These are phyloP conservation scores for Porites rus DNA, from an alignment of 92 coral and sea anemone species.

Conservation along the genomic window DNA sequence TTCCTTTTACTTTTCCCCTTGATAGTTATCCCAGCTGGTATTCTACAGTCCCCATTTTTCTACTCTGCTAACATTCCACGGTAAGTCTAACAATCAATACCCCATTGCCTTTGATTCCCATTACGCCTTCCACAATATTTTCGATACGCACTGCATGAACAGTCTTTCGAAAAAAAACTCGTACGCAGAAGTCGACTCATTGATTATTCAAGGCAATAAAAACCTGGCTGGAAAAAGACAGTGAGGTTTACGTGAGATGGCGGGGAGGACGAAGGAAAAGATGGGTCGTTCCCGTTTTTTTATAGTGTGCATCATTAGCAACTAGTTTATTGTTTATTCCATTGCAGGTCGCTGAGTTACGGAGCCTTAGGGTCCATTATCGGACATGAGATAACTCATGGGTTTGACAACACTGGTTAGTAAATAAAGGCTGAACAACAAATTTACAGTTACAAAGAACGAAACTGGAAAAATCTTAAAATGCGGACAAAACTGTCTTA, in stretches of 20 bases:
- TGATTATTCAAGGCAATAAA: no score
- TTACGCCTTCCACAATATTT: not conserved
- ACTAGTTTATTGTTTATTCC: not conserved
- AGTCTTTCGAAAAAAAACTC: no score
- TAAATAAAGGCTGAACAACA: not conserved
- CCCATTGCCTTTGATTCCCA: not conserved
- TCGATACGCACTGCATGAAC: no score
- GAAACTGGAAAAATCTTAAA: no score
- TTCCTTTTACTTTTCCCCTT: not conserved
- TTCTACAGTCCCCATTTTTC: constrained; percentile 94
- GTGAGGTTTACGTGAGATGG: no score
- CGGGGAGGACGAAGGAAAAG: no score
- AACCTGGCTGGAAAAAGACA: no score
- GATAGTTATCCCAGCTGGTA: constrained; percentile 97
- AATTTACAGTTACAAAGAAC: no score
- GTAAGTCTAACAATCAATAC: constrained; percentile 42
- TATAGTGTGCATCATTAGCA: no score
- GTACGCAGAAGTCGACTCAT: no score
- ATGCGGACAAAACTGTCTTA: no score
- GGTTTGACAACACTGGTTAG: constrained; percentile 99
- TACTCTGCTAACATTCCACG: constrained; percentile 93
- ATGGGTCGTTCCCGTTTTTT: no score
- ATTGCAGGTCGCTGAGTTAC: constrained; percentile 83
- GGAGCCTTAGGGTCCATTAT: constrained; percentile 98
- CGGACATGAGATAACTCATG: constrained; percentile 98